phyloP scores from a whole-genome alignment of 2,113 vertebrate genomes.

The Glaucomys volans region DNA sequence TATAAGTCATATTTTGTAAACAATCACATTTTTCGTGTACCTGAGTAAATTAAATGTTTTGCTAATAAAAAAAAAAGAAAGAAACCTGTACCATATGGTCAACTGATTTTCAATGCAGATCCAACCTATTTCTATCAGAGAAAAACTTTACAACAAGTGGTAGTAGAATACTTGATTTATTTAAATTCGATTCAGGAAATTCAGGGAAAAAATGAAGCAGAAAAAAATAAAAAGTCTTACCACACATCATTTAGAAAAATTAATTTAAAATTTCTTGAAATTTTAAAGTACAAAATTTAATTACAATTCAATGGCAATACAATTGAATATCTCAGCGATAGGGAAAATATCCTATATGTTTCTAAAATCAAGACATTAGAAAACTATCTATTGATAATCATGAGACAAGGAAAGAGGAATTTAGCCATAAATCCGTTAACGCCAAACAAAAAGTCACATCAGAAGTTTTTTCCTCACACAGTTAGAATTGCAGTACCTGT shows the following conservation, averaged over 20 bases:
- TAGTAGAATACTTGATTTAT: not conserved
- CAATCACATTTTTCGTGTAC: not conserved
- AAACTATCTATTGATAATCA: not conserved
- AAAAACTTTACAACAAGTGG: not conserved
- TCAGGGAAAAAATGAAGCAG: not conserved
- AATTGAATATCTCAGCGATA: not conserved
- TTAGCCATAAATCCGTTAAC: not conserved
- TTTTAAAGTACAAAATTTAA: not conserved
- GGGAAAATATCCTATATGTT: not conserved
- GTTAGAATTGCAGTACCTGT: not conserved
- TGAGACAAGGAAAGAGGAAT: not conserved
- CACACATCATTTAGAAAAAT: not conserved
- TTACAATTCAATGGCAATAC: not conserved
- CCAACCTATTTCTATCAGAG: not conserved
- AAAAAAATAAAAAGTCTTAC: not conserved
- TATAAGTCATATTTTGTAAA: constrained; percentile 25
- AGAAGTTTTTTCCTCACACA: not conserved
- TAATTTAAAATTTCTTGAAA: not conserved
- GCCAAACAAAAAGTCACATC: not conserved
- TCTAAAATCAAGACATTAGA: not conserved
- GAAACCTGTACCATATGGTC: too few relatives aligned
- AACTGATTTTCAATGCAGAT: not conserved
- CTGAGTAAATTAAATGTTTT: not conserved
- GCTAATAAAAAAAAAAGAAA: too few relatives aligned
- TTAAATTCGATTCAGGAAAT: not conserved